phyloP scores from a whole-genome alignment of 2,888 invertebrate species.

The Agapetus fuscipes region DNA sequence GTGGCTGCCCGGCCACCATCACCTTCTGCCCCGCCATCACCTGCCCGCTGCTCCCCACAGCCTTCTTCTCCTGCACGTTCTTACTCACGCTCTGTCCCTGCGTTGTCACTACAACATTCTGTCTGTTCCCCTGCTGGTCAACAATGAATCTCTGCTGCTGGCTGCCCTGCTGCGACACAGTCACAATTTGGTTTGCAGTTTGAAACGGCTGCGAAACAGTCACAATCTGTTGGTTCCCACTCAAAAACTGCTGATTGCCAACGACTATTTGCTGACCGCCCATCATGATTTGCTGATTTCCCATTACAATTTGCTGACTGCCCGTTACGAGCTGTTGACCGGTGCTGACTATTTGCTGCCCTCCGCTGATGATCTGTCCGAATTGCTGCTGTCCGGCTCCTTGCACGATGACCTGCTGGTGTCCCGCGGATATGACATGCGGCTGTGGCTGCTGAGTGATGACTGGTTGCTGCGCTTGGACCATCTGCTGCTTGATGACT shows the following conservation, averaged over 20 bases:
- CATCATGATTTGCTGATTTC: constrained; percentile 26
- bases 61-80: constrained; percentile 17
- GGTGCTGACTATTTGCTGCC: constrained; percentile 6
- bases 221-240: constrained; percentile 13
- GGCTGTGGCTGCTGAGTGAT: constrained; percentile 42
- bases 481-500: constrained; percentile 19
- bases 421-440: constrained; percentile 34
- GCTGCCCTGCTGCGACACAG: constrained; percentile 8
- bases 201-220: constrained; percentile 13
- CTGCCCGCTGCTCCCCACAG: constrained; percentile 11
- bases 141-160: constrained; percentile 13
- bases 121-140: constrained; percentile 16
- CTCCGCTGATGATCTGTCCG: constrained; percentile 5
- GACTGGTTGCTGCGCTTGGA: constrained; percentile 38
- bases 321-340: constrained; percentile 32
- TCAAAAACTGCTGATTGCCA: constrained; percentile 9
- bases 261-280: constrained; percentile 6
- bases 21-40: constrained; percentile 15
- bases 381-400: constrained; percentile 5
- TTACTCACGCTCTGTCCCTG: constrained; percentile 7
- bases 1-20: constrained; percentile 9
- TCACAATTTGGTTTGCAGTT: neutral
- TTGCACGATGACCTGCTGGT: constrained; percentile 25
- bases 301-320: constrained; percentile 38
- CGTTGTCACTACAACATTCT: constrained; percentile 14